Base-by-base conservation (phyloP, 2,797 vertebrate genomes). In the Cuculus canorus region DNA sequence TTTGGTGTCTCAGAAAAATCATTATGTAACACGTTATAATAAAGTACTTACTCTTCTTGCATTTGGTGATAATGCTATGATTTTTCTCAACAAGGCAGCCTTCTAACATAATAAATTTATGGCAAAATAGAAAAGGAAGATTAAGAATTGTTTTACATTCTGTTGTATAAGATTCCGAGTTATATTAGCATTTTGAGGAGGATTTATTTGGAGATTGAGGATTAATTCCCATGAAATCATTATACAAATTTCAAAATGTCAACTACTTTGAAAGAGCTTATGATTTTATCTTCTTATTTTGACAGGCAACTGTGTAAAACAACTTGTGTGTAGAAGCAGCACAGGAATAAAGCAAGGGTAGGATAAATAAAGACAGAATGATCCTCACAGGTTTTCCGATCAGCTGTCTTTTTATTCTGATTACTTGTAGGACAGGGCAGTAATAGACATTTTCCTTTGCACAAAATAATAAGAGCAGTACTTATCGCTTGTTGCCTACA, bases 401-500 rank as follows among this genome's bases (percentile, higher is more conserved):
- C 97, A 92, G 97, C 97, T 96, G 94, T 97, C 97, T 97, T 97
- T 98, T 98, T 96, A 97, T 97, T 97, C 98, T 93, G 97, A 96
- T 96, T 89, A 93, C 98, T 98, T 97, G 98, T 98, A 98, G 97
- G 96, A 98, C 97, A 96, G 96, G 91, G 97, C 96, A 91, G 96
- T 98, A 98, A 97, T 98, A 98, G 98, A 98, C 98, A 98, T 98
- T 98, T 99, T 99, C 98, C 98, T 98, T 98, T 98, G 98, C 98
- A 98, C 98, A 97, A 98, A 98, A 99, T 99, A 99, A 99, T 99
- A 99, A 99, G 98, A 98, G 98, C 98, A 97, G 98, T 98, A 99
- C 98, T 99, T 99, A 99, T 99, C 99, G 97, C 98, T 87, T 97
- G 98, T 98, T 98, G 99, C 99, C 99, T 99, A 98, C 98, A 99